A percentile compares a stretch with the other conserved stretches of the same genome.
Evolutionary conservation across 2,113 vertebrate species (phyloP).

Genomic region (Zootoca vivipara): DNA sequence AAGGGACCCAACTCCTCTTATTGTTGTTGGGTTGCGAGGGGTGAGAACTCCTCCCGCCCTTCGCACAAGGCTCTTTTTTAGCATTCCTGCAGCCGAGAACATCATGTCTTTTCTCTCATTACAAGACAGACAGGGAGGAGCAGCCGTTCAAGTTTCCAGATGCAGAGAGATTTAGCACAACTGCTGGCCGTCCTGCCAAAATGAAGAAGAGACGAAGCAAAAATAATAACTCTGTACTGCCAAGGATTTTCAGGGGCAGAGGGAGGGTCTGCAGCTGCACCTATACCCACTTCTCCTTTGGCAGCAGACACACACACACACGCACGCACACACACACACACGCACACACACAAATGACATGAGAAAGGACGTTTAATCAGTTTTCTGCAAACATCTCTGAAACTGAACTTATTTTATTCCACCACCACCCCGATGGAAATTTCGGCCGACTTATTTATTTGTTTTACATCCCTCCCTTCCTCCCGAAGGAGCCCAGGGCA

Average conservation of each 20-base stretch:
- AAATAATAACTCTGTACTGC: background rate
- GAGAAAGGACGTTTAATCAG: background rate
- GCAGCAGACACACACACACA: background rate
- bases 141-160: conserved; percentile 13
- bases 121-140: conserved; percentile 10
- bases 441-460: conserved; percentile 8
- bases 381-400: background rate
- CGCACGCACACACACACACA: too few relatives aligned
- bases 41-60: background rate
- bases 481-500: too few relatives aligned
- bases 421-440: background rate
- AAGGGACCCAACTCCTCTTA: too few relatives aligned
- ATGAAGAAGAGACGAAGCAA: background rate
- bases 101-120: conserved; percentile 17
- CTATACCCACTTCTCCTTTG: background rate
- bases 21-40: too few relatives aligned
- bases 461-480: too few relatives aligned
- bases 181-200: background rate
- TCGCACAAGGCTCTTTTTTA: background rate
- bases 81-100: conserved; percentile 21
- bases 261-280: conserved; percentile 7
- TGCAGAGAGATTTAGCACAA: conserved; percentile 13
- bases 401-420: background rate
- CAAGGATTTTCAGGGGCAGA: background rate
- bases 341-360: background rate